Evolutionary conservation across 2,888 invertebrate genomes (phyloP).

Genomic region (Caenorhabditis macrosperma): DNA sequence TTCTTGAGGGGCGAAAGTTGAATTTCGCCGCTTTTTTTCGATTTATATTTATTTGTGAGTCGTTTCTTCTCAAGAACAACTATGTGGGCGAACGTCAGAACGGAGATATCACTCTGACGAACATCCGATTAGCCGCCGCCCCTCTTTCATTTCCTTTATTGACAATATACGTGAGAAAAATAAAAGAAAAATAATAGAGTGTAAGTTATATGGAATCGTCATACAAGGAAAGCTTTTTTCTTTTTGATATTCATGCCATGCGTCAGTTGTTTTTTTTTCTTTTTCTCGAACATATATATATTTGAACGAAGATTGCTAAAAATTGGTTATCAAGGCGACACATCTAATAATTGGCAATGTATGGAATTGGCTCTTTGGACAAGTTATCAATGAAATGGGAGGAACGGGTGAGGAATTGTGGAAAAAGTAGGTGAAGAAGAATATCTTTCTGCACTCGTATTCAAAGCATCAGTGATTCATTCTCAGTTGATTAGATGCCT

Average conservation of each 20-base stretch:
- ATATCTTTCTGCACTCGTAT: constrained; percentile 43
- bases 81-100: not conserved
- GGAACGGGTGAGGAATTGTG: too few relatives aligned
- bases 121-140: not conserved
- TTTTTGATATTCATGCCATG: constrained; percentile 34
- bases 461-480: constrained; percentile 23
- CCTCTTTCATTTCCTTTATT: constrained; percentile 5
- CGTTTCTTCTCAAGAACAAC: not conserved
- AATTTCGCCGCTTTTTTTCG: not conserved
- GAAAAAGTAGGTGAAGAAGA: constrained; percentile 10
- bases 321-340: not conserved
- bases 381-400: too few relatives aligned
- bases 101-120: not conserved
- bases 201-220: constrained; percentile 5
- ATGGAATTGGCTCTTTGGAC: too few relatives aligned
- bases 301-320: not conserved
- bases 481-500: constrained; percentile 81
- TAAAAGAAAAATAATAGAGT: not conserved
- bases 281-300: not conserved
- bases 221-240: constrained; percentile 12
- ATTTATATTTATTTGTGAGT: not conserved
- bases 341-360: too few relatives aligned
- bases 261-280: not conserved
- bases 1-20: not conserved
- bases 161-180: constrained; percentile 3